Conservation (phyloP, 2,888 invertebrate genomes). For the Fragum sueziense region DNA sequence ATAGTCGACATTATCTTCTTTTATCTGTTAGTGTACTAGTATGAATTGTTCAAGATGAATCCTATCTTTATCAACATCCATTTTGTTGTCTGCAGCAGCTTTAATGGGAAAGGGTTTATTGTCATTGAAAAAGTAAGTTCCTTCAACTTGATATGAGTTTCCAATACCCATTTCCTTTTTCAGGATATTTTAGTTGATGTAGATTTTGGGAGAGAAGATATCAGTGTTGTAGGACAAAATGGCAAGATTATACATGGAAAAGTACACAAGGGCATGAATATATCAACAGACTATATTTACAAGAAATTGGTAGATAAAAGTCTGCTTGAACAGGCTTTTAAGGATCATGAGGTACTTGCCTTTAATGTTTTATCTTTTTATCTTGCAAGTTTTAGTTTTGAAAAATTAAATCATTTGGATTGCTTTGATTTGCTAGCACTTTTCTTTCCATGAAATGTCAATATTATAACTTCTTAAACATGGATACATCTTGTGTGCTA, state of each 20-base stretch:
- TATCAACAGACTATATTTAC: slow-evolving; percentile 90
- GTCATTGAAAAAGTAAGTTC: too few species aligned
- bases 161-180: slow-evolving; percentile 80
- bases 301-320: slow-evolving; percentile 83
- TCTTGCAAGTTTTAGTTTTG: not conserved
- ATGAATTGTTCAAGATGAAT: too few species aligned
- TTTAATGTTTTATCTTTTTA: not conserved
- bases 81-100: too few species aligned
- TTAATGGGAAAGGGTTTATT: too few species aligned
- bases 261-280: slow-evolving; percentile 92
- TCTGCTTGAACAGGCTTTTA: slow-evolving; percentile 75
- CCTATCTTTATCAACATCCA: too few species aligned
- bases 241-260: slow-evolving; percentile 85
- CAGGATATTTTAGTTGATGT: slow-evolving; percentile 93
- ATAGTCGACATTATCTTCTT: not conserved
- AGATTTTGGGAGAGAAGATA: slow-evolving; percentile 74
- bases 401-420: too few species aligned
- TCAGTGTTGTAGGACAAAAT: slow-evolving; percentile 83
- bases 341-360: slow-evolving; percentile 63
- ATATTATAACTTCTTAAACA: too few species aligned
- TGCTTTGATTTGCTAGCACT: too few species aligned
- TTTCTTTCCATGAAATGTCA: too few species aligned
- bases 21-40: too few species aligned
- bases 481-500: too few species aligned
- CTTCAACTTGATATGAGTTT: too few species aligned